phyloP scores from a whole-genome alignment of 1,140 invertebrate genomes.

The Plectus sambesii region DNA sequence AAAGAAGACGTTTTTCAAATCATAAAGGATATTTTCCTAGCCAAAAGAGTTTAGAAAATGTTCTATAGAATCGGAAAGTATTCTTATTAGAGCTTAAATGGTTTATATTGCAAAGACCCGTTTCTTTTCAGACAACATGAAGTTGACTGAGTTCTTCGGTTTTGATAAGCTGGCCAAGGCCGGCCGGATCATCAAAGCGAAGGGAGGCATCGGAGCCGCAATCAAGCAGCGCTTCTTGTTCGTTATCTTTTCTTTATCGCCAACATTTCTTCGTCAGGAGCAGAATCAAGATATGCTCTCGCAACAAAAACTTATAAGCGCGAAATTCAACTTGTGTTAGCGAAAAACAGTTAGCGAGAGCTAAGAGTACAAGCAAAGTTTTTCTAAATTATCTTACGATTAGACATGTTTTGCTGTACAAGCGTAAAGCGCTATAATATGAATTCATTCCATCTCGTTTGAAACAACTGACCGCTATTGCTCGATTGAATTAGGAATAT shows the following conservation, averaged over 20 bases:
- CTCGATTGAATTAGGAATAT: no score
- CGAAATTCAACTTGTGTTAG: conserved; percentile 1
- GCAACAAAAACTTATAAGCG: not conserved
- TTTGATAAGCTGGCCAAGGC: conserved; percentile 26
- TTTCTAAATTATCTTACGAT: conserved; percentile 18
- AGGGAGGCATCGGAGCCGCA: conserved; percentile 26
- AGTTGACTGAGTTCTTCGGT: conserved; percentile 26
- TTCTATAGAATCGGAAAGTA: no score
- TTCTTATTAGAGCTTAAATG: conserved; percentile 1
- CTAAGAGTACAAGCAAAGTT: conserved; percentile 43
- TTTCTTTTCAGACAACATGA: conserved; percentile 15
- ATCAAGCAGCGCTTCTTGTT: conserved; percentile 33
- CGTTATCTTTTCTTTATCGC: conserved; percentile 8
- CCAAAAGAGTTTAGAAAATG: no score
- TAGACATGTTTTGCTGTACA: conserved; percentile 28
- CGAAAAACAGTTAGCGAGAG: not conserved
- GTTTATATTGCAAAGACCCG: conserved; percentile 8
- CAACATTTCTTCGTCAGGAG: conserved; percentile 1
- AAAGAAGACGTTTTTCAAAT: not conserved
- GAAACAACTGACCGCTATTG: no score
- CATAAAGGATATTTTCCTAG: conserved; percentile 1
- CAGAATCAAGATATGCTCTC: not conserved
- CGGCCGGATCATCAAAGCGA: conserved; percentile 18
- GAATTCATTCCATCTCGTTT: no score
- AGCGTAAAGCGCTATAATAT: no score